phyloP scores from a whole-genome alignment of 2,888 invertebrate genomes.

The Oscheius sp. region DNA sequence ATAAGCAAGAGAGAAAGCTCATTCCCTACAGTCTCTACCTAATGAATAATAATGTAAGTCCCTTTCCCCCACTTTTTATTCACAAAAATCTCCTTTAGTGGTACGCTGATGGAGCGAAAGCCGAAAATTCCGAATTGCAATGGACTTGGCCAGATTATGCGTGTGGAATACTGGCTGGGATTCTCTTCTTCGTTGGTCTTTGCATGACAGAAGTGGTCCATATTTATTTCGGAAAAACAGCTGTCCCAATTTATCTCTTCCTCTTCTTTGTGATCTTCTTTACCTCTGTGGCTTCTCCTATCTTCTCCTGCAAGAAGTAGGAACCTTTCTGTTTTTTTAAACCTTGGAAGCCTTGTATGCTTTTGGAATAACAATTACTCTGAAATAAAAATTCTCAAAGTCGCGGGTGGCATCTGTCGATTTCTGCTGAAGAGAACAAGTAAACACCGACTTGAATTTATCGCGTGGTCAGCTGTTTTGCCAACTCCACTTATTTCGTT shows the following conservation, averaged over 20 bases:
- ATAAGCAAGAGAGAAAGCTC: not conserved
- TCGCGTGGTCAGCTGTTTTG: no score
- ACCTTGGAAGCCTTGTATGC: no score
- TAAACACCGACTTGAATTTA: no score
- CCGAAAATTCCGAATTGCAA: not conserved
- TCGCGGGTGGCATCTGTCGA: no score
- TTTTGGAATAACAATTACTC: no score
- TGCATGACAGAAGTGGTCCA: not conserved
- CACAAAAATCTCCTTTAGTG: not conserved
- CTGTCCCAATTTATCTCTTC: not conserved
- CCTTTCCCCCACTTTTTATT: not conserved
- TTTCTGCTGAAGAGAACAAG: no score
- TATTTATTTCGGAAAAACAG: not conserved
- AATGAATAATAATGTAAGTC: conserved; percentile 13
- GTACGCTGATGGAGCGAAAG: not conserved
- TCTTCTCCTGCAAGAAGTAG: not conserved
- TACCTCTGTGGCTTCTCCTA: not conserved
- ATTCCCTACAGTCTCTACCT: not conserved
- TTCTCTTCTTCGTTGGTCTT: not conserved
- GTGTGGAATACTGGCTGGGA: not conserved
- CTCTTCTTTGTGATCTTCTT: conserved; percentile 10
- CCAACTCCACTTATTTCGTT: no score
- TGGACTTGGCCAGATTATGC: conserved; percentile 1
- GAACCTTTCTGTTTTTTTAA: not conserved
- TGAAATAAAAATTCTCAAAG: no score